Evolutionary conservation across 2,888 invertebrate species (phyloP), one percentile per base, ranked within the genome.

Genomic region (Hermodice carunculata): DNA sequence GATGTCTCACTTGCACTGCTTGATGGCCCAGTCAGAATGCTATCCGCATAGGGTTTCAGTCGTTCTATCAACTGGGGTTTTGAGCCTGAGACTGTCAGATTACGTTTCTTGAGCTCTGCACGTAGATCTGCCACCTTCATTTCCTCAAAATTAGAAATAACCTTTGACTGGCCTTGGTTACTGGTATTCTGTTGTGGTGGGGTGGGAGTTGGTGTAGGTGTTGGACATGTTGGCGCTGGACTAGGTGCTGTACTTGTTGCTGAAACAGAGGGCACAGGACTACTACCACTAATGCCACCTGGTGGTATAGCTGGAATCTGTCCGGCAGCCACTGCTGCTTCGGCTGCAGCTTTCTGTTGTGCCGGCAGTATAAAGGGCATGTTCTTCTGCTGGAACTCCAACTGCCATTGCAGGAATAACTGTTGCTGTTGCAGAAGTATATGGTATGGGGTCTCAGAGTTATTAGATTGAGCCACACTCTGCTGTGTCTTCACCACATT

Each of bases 51-150:
- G 4, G 87, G 93, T 72, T 93, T 93, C 62, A 98, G 88, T 44
- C 98, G 90, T 84, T 98, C 96, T 64, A 98, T 93, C 44, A 98
- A 88, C 83, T 96, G 95, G 8, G 96, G 95, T 84, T 98, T 98
- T 0, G 97, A 93, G 26, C 98, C 98, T 14, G 97, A 97, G 0
- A 98, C 98, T 4, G 97, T 95, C 66, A 98, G 88, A 86, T 93
- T 96, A 53, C 98, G 91, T 64, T 94, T 92, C 86, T 97, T 98
- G 77, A 97, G 90, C 85, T 98, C 97, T 63, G 93, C 93, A 85
- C 96, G 96, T 74, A 98, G 89, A 83, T 98, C 97, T 68, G 94
- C 95, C 60, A 94, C 97, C 89, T 96, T 96, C 94, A 97, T 94
- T 81, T 96, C 96, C 85, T 96, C 95, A 78, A 97, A 89, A 68